Base-by-base conservation (phyloP, 2,888 invertebrate species). In the Vannuccia rotundouncinata region DNA sequence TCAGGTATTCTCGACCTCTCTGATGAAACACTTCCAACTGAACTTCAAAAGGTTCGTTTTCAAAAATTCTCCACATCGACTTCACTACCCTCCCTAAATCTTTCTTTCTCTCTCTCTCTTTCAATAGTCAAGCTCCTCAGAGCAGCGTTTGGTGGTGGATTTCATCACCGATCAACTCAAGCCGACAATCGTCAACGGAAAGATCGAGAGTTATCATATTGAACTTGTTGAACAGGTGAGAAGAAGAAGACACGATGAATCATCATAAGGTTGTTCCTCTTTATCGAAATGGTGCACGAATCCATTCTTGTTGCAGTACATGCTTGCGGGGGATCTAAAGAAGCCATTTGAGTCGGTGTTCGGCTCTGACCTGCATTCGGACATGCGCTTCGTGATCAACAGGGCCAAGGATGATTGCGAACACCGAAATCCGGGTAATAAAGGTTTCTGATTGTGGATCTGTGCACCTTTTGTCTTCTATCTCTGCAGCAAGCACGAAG, bases 111-210 rank as follows among this genome's bases (percentile, higher is more conserved):
- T 5, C 45, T 45, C 45, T 45, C 5, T 5, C 17, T 45, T 10
- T 45, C 45, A 10, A 5, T 22, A 66, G 66, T 66, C 66, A 27
- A 66, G 66, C 25, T 66, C 66, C 5, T 66, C 66, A 22, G 66
- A 66, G 25, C 66, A 66, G 22, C 66, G 66, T 22, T 27, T 66
- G 5, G 66, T 66, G 5, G 66, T 66, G 22, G 66, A 66, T 27
- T 66, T 66, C 66, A 66, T 66, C 66, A 66, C 66, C 22, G 66
- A 66, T 22, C 66, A 66, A 22, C 66, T 66, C 66, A 66, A 66
- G 25, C 66, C 66, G 22, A 66, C 66, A 2, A 66, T 66, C 22
- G 66, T 66, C 66, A 22, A 22, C 22, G 66, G 66, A 22, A 66
- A 66, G 66, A 66, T 66, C 5, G 66, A 66, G 22, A 66, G 66